Percentiles rank a stretch among this genome's conserved stretches.
phyloP scores from a whole-genome alignment of 1,140 invertebrate species.

The Brachionus rotundiformis region DNA sequence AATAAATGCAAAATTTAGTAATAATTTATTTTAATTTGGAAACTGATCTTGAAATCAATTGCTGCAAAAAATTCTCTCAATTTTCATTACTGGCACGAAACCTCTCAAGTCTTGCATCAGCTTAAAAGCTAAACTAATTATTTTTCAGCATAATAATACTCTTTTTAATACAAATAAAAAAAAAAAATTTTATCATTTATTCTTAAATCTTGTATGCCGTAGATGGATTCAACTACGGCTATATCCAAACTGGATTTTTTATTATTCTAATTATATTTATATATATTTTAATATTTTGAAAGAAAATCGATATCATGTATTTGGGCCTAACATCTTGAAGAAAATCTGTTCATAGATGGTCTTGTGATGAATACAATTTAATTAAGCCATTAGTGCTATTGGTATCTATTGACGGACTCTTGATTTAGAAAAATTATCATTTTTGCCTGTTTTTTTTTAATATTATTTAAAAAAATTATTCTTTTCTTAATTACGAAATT shows the following conservation, averaged over 20 bases:
- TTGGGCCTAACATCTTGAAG: not conserved
- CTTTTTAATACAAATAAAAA: not conserved
- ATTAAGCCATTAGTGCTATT: not conserved
- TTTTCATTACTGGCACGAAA: not conserved
- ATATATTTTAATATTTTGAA: no score
- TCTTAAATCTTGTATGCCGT: not conserved
- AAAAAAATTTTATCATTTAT: not conserved
- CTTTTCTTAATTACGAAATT: no score
- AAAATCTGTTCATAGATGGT: conserved; percentile 1
- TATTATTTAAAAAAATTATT: no score
- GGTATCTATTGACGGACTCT: not conserved
- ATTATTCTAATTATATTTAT: conserved; percentile 10
- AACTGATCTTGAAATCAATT: not conserved
- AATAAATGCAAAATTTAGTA: conserved; percentile 21
- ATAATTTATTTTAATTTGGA: conserved; percentile 42
- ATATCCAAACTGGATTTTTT: not conserved
- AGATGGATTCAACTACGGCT: not conserved
- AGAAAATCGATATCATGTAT: conserved; percentile 18
- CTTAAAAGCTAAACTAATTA: not conserved
- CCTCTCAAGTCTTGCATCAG: not conserved
- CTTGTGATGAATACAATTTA: not conserved
- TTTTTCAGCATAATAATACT: not conserved
- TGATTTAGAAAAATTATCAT: not conserved
- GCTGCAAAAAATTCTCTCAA: conserved; percentile 8
- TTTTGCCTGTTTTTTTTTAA: no score